Base-by-base conservation (phyloP, 2,797 vertebrate species). In the Poecilia picta region DNA sequence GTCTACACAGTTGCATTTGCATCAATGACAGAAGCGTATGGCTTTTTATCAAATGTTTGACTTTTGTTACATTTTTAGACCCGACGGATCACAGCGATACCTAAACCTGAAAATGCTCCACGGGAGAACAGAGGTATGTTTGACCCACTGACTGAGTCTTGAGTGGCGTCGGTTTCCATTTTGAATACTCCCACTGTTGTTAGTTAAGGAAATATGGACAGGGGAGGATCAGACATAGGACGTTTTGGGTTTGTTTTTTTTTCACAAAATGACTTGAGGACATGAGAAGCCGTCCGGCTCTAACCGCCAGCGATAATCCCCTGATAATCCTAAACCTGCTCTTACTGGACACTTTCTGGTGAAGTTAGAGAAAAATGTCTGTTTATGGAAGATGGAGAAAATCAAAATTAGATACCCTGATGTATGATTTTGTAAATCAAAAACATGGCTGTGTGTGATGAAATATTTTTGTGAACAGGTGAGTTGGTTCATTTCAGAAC, bases 91-190 rank as follows among this genome's bases (percentile, higher is more conserved):
- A 93, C 96, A 81, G 89, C 93, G 5, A 90, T 97, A 85, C 25
- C 95, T 74, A 99, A 98, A 91, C 95, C 97, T 87, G 98, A 99
- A 25, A 92, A 90, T 4, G 94, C 97, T 81, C 91, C 94, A 5
- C 96, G 97, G 90, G 98, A 99, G 91, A 98, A 98, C 89, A 96
- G 97, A 97, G 98, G 98, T 98, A 94, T 80, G 90, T 78, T 79
- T 84, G 71, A 77, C 7, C 59, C 11, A 45, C 46, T 41, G 5
- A 62, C 28, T 15, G 51, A 25, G 10, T 33, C 31, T 33, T 16
- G 15, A 15, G n/a, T 57, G 55, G 25, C 13, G 18, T 31, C 1
- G 13, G 11, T 62, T 62, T 70, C 2, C 36, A 66, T 23, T 66
- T 66, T 20, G 13, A 39, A 66, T 23, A 20, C 33, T 39, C 31